Evolutionary conservation across 2,113 vertebrate genomes (phyloP).

Genomic region (Seriola dumerili): DNA sequence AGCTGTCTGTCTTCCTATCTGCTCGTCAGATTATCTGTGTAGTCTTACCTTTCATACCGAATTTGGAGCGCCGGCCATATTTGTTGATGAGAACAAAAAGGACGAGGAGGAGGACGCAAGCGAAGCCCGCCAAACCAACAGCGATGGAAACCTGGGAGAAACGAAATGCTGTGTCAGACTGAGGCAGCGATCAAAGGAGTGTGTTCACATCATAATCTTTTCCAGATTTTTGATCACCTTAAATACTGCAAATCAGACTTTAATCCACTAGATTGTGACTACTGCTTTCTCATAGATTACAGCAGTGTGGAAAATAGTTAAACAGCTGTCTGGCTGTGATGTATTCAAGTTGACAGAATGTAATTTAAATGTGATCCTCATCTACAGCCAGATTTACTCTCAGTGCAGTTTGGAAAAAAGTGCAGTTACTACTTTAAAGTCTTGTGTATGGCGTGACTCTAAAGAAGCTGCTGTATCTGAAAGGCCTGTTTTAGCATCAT

Average conservation of each 20-base stretch:
- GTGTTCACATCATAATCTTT: conserved; percentile 21
- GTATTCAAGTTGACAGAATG: conserved; percentile 28
- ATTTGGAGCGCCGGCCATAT: conserved; percentile 96
- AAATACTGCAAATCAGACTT: conserved; percentile 37
- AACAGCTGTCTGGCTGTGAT: conserved; percentile 36
- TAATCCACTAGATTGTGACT: conserved; percentile 31
- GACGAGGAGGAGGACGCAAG: conserved; percentile 94
- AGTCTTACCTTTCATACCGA: conserved; percentile 97
- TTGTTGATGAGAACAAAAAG: conserved; percentile 99
- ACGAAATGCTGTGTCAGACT: conserved; percentile 39
- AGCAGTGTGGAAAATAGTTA: conserved; percentile 14
- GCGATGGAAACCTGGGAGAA: conserved; percentile 93
- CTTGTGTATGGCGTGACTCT: neutral
- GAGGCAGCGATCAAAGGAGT: conserved; percentile 10
- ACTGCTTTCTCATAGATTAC: conserved; percentile 33
- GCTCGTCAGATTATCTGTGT: conserved; percentile 18
- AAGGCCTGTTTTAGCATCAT: neutral
- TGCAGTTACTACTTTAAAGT: neutral
- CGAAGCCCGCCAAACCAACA: conserved; percentile 94
- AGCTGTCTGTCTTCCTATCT: conserved; percentile 32
- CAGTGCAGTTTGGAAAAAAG: neutral
- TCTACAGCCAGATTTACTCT: conserved; percentile 34
- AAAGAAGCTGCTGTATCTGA: neutral
- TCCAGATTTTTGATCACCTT: conserved; percentile 47
- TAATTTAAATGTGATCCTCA: conserved; percentile 34